Evolutionary conservation across 1,140 invertebrate genomes (phyloP).

Genomic region (Drosophila pseudoananassae): DNA sequence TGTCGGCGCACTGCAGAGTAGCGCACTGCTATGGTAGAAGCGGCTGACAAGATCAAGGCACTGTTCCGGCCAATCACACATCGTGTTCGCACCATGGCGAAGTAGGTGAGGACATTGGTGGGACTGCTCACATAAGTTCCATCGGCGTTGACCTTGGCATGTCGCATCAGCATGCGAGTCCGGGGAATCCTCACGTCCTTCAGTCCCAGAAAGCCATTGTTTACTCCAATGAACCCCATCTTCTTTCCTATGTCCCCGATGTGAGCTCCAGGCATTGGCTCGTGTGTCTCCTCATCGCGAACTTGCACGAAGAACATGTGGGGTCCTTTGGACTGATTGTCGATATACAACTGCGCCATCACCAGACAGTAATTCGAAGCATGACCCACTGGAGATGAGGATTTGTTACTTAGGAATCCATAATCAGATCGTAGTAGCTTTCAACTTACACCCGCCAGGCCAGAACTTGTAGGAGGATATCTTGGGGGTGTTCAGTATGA

Average conservation of each 20-base stretch:
- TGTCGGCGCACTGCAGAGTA: slow-evolving; percentile 95
- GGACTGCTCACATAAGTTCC: slow-evolving; percentile 94
- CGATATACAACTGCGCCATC: slow-evolving; percentile 94
- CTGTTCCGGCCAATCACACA: slow-evolving; percentile 91
- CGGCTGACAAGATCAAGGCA: slow-evolving; percentile 89
- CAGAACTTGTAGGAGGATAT: slow-evolving; percentile 97
- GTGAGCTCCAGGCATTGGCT: slow-evolving; percentile 93
- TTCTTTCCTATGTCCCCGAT: slow-evolving; percentile 98
- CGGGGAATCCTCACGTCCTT: slow-evolving; percentile 94
- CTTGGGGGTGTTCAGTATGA: slow-evolving; percentile 94
- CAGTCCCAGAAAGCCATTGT: slow-evolving; percentile 96
- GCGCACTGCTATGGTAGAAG: slow-evolving; percentile 92
- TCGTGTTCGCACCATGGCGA: slow-evolving; percentile 96
- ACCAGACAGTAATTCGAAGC: slow-evolving; percentile 94
- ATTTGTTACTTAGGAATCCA: not conserved
- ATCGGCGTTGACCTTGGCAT: slow-evolving; percentile 93
- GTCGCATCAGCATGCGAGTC: slow-evolving; percentile 97
- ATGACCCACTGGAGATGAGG: slow-evolving; percentile 90
- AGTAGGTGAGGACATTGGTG: slow-evolving; percentile 94
- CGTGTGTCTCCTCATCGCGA: slow-evolving; percentile 93
- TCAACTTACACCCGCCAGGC: slow-evolving; percentile 93
- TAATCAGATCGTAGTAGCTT: fast-evolving
- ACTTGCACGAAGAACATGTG: slow-evolving; percentile 97
- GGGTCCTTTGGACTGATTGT: slow-evolving; percentile 93
- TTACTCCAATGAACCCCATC: slow-evolving; percentile 94